These are phyloP conservation scores for Hyles lineata DNA, from an alignment of 2,888 invertebrate species.

Conservation along the genomic window DNA sequence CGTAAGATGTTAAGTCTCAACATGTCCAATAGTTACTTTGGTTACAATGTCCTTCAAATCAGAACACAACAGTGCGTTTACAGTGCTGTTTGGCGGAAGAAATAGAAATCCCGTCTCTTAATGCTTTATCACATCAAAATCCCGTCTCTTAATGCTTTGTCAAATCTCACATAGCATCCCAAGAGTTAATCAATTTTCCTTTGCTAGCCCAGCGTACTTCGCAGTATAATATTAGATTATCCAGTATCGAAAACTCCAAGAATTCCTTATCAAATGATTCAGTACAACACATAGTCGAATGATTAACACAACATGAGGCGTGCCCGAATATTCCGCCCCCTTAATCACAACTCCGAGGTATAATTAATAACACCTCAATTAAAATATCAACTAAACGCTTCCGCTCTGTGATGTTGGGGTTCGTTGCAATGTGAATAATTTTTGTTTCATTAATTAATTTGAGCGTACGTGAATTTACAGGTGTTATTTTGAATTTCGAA, in stretches of 20 bases:
- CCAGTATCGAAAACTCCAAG: slow-evolving; percentile 34
- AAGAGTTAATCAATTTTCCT: no score
- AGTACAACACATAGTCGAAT: slow-evolving; percentile 39
- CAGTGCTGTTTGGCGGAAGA: no score
- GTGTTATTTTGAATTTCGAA: not conserved
- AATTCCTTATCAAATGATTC: not conserved
- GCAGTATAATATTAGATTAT: slow-evolving; percentile 25
- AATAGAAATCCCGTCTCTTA: no score
- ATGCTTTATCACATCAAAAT: no score
- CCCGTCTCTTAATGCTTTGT: no score
- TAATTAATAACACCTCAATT: slow-evolving; percentile 82
- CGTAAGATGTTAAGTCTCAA: no score
- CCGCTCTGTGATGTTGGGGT: slow-evolving; percentile 66
- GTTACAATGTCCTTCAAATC: no score
- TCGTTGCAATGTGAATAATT: slow-evolving; percentile 36
- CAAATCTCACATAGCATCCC: no score
- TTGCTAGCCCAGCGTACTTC: no score
- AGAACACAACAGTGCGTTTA: no score
- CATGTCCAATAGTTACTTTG: no score
- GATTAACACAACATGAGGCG: slow-evolving; percentile 62
- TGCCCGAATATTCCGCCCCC: slow-evolving; percentile 76
- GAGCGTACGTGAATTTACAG: slow-evolving; percentile 18
- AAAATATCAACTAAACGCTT: slow-evolving; percentile 77
- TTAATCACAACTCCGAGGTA: slow-evolving; percentile 74
- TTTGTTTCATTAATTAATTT: slow-evolving; percentile 33